These are phyloP conservation scores for Eulithis testata DNA, from an alignment of 2,888 invertebrate species.

Conservation along the genomic window DNA sequence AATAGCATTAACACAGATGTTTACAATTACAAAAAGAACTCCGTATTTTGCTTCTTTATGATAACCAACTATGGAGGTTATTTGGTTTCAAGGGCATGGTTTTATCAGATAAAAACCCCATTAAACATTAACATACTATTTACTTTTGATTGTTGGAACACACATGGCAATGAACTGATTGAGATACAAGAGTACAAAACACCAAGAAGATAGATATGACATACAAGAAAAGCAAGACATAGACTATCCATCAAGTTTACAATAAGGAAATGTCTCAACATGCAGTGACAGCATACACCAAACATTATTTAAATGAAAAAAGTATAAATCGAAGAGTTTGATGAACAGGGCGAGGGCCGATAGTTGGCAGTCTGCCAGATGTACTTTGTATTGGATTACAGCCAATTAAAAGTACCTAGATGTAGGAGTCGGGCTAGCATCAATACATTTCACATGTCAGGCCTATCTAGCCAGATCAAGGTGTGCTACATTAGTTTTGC, in stretches of 20 bases:
- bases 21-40: too few relatives aligned
- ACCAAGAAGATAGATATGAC: constrained; percentile 15
- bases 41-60: too few relatives aligned
- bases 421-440: constrained; percentile 63
- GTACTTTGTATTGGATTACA: constrained; percentile 83
- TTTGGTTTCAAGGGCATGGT: not conserved
- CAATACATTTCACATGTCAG: constrained; percentile 74
- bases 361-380: constrained; percentile 75
- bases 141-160: constrained; percentile 17
- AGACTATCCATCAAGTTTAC: constrained; percentile 40
- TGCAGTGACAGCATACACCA: constrained; percentile 40
- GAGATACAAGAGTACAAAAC: constrained; percentile 13
- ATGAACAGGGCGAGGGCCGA: constrained; percentile 78
- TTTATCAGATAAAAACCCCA: not conserved
- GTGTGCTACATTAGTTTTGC: constrained; percentile 68
- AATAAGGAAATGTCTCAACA: constrained; percentile 51
- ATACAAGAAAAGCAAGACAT: constrained; percentile 22
- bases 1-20: too few relatives aligned
- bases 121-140: not conserved
- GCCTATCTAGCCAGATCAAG: constrained; percentile 68
- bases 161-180: constrained; percentile 8
- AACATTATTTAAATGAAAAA: constrained; percentile 72
- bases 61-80: too few relatives aligned
- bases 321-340: constrained; percentile 79
- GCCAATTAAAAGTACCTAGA: constrained; percentile 82